A percentile compares a stretch with the other conserved stretches of the same genome.
Conservation (phyloP, 1,140 invertebrate species). For the Xylocopa sonorina region DNA sequence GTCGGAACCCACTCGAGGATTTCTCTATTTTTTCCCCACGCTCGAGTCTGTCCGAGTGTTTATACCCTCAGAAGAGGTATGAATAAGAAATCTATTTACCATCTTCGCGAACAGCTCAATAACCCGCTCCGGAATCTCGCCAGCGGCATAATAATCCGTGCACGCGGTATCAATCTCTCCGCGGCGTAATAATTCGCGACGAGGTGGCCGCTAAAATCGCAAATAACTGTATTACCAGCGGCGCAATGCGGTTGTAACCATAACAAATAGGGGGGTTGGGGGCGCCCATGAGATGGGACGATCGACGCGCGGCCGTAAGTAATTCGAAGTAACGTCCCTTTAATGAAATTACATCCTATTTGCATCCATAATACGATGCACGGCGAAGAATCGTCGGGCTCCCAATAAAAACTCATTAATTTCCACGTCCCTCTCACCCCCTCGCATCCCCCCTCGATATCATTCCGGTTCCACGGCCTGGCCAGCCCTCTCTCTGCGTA, state of each 20-base stretch:
- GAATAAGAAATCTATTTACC: no score
- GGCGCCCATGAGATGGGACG: background rate
- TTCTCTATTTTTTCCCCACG: no score
- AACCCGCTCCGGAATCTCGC: background rate
- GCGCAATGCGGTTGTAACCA: background rate
- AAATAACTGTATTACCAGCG: constrained; percentile 27
- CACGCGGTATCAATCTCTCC: background rate
- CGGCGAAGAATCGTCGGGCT: constrained; percentile 15
- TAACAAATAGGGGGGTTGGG: background rate
- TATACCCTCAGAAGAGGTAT: no score
- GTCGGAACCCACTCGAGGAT: no score
- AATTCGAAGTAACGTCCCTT: constrained; percentile 48
- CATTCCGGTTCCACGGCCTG: constrained; percentile 28
- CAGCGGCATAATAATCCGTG: background rate
- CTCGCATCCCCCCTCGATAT: constrained; percentile 41
- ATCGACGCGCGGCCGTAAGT: constrained; percentile 10
- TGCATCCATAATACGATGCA: constrained; percentile 40
- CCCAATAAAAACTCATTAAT: constrained; percentile 49
- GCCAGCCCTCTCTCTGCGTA: no score
- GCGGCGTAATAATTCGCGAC: background rate
- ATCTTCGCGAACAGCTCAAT: background rate
- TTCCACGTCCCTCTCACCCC: constrained; percentile 21
- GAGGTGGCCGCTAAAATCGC: constrained; percentile 3
- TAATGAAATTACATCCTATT: constrained; percentile 55
- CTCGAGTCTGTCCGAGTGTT: no score